Percentiles rank a stretch among this genome's conserved stretches.
Conservation (phyloP, 2,113 vertebrate species). For the Microtus montanus region DNA sequence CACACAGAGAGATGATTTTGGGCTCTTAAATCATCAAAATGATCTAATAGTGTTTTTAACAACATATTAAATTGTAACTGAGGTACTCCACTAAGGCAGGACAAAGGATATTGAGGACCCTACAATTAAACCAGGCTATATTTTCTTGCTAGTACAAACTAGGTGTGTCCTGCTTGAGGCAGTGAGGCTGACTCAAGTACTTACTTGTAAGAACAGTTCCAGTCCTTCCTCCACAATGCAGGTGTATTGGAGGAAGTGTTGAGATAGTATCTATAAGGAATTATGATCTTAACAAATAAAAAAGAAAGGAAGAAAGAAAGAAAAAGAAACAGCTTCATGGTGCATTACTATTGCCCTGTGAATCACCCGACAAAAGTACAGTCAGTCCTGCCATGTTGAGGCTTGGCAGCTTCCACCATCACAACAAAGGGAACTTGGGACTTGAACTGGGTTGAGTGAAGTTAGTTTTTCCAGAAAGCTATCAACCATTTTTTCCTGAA, state of each 20-base stretch:
- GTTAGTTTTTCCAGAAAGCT: neutral
- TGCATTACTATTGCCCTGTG: constrained; percentile 28
- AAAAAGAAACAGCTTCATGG: neutral
- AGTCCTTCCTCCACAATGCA: neutral
- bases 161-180: constrained; percentile 50
- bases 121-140: constrained; percentile 31
- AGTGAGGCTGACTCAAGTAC: constrained; percentile 47
- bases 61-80: constrained; percentile 12
- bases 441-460: neutral
- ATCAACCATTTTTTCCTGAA: neutral
- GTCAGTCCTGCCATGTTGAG: neutral
- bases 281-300: constrained; percentile 44
- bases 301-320: too few species aligned
- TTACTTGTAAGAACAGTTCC: constrained; percentile 24
- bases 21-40: neutral
- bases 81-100: neutral
- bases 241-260: constrained; percentile 21
- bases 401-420: neutral
- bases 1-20: neutral
- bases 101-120: constrained; percentile 30
- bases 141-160: constrained; percentile 8
- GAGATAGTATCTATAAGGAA: constrained; percentile 44
- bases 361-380: constrained; percentile 44
- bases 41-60: constrained; percentile 38
- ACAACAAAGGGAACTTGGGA: neutral